Evolutionary conservation across 2,888 invertebrate species (phyloP), one percentile per base, ranked within the genome.

Genomic region (Dexiosoma caninum): DNA sequence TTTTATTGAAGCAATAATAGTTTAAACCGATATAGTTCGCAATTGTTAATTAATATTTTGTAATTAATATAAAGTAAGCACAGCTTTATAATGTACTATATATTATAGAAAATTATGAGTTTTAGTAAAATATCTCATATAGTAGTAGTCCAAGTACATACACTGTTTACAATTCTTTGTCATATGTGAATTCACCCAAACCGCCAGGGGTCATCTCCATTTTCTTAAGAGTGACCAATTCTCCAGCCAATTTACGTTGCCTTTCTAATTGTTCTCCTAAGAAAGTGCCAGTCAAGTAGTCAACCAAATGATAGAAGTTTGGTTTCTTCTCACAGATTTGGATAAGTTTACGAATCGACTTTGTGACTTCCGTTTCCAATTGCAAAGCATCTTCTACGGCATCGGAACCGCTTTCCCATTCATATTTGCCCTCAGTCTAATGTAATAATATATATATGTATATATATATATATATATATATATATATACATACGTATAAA

Each of bases 241-340:
- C 94, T 82, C 95, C 96, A 78, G 96, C 95, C 81, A 97, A 90
- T 85, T 96, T 94, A 81, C 96, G 93, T 87, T 96, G 95, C 37
- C 96, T 96, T 87, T 95, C 93, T 91, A 96, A 94, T 90, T 97
- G 97, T 87, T 97, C 97, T 80, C 95, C 95, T 85, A 95, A 90
- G 89, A 94, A 95, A 71, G 94, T 95, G 12, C 92, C 93, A 83
- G 94, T 94, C 82, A 95, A 90, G 86, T 94, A 95, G 88, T 95
- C 95, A 37, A 94, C 94, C 88, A 95, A 90, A 88, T 97, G 96
- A 87, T 96, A 95, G 86, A 95, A 95, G 91, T 86, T 84, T 4
- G 83, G 90, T 88, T 86, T 87, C 42, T 83, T 83, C 88, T 96
- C 96, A 88, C 97, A 96, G 19, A 88, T 91, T 82, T 89, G 89